Evolutionary conservation across 2,888 invertebrate species (phyloP), one percentile per base, ranked within the genome.

Genomic region (Linnaemya tessellans): DNA sequence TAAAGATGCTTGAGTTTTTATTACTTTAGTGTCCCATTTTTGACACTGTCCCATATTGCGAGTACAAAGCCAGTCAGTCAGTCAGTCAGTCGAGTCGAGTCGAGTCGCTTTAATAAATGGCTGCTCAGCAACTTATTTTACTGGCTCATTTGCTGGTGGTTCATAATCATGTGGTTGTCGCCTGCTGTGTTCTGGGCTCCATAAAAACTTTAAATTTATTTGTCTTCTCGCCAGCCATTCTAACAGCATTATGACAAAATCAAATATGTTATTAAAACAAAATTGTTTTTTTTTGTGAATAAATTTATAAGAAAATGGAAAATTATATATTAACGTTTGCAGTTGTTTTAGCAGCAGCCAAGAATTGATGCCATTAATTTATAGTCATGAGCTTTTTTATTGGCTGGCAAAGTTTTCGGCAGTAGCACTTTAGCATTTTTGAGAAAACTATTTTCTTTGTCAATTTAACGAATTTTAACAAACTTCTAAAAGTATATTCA

Each of bases 331-430:
- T 56, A 67, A 67, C 25, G 38, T 0, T 49, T 60, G 58, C 67
- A 60, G 67, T 78, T 78, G 67, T 68, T 67, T 67, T 43, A 67
- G 58, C 58, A 65, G 30, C 65, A 77, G 56, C 77, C 67, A 77
- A 58, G 18, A 67, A 58, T 77, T 60, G 58, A 38, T 67, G 77
- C 49, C 58, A 78, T 78, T 70, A 58, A 46, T 51, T 70, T 68
- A 20, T 35, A 38, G 67, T 46, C 67, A 41, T 51, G 51, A 60
- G n/a, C 41, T 62, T 49, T 78, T 49, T 51, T 64, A 22, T 51
- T 30, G 35, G 30, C 30, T 22, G 10, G 13, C 5, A 46, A 71
- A 22, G n/a, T 60, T 60, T 58, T 30, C 25, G 49, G 60, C 38
- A 73, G 60, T 58, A 30, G 30, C 30, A 30, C 5, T 30, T 5